Conservation (phyloP, 2,113 vertebrate genomes). For the Neofelis nebulosa region DNA sequence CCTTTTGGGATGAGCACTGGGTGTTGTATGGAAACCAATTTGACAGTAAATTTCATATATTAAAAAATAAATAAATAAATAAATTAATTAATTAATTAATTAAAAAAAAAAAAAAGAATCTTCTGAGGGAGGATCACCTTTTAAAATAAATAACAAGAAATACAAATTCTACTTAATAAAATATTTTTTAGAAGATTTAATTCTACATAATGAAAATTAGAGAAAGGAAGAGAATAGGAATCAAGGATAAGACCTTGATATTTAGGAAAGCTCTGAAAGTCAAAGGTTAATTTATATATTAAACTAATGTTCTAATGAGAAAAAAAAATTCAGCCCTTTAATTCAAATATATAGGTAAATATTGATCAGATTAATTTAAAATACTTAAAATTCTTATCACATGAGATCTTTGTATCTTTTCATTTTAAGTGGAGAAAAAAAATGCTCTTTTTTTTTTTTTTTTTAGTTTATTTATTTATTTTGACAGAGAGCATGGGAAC, state of each 20-base stretch:
- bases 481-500: too few species aligned
- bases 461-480: too few species aligned
- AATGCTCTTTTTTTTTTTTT: too few species aligned
- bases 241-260: background rate
- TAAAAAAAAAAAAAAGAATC: too few species aligned
- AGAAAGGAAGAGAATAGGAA: background rate
- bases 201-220: background rate
- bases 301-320: background rate
- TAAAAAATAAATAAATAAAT: too few species aligned
- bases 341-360: background rate
- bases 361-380: background rate
- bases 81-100: too few species aligned
- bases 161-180: background rate
- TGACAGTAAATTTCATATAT: too few species aligned
- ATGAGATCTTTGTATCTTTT: background rate
- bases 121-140: background rate
- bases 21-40: too few species aligned
- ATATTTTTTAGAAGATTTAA: background rate
- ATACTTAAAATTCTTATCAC: background rate
- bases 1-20: too few species aligned
- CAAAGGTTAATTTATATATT: background rate
- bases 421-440: background rate
- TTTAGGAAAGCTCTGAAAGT: background rate
- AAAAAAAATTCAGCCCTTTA: background rate
- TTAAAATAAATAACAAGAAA: conserved; percentile 5